Evolutionary conservation across 2,888 invertebrate species (phyloP).

Genomic region (Imbricaverruca yamaguchii): DNA sequence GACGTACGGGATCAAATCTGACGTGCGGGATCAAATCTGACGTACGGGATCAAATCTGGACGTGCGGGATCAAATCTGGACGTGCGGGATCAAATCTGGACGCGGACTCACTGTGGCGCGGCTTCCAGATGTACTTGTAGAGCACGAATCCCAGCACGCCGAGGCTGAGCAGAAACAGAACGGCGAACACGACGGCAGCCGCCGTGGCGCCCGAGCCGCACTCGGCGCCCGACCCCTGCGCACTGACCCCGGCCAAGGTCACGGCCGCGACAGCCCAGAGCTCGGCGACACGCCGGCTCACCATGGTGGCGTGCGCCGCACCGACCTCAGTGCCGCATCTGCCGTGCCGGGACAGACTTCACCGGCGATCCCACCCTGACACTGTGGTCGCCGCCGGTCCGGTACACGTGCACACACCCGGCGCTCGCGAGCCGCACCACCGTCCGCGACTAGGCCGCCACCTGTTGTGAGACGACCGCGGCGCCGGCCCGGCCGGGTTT

Average conservation of each 20-base stretch:
- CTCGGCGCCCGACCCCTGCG: background rate
- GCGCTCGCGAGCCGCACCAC: background rate
- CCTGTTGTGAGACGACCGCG: background rate
- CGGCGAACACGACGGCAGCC: background rate
- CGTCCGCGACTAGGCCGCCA: background rate
- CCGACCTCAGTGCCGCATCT: background rate
- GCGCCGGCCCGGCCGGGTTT: background rate
- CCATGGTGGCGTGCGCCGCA: background rate
- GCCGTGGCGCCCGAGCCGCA: conserved; percentile 4
- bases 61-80: too few relatives aligned
- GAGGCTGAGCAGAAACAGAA: background rate
- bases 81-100: too few relatives aligned
- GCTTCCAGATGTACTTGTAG: conserved; percentile 13
- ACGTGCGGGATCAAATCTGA: too few relatives aligned
- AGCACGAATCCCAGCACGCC: background rate
- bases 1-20: too few relatives aligned
- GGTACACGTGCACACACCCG: background rate
- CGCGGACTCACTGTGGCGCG: background rate
- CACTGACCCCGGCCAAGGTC: background rate
- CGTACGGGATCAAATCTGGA: too few relatives aligned
- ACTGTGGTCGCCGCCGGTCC: background rate
- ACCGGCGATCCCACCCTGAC: background rate
- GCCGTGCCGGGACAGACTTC: background rate
- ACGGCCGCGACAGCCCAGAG: background rate
- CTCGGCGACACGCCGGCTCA: background rate